Conservation (phyloP, 1,140 invertebrate species). For the Neomicropteryx cornuta region DNA sequence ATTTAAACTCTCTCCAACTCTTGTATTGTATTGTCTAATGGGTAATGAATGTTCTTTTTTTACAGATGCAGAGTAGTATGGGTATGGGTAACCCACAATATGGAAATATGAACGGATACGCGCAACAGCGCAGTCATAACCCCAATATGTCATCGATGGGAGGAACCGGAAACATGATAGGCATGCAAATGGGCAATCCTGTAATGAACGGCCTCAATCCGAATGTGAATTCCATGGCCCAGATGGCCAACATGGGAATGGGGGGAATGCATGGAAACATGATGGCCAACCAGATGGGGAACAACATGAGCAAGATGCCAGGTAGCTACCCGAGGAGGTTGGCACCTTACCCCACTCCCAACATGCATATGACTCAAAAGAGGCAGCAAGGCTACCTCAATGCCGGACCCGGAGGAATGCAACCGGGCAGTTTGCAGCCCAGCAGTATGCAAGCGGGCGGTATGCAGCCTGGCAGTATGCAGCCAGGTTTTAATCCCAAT, state of each 20-base stretch:
- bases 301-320: slow-evolving; percentile 49
- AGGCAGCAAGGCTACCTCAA: slow-evolving; percentile 41
- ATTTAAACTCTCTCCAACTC: too few species aligned
- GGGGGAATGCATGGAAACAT: slow-evolving; percentile 45
- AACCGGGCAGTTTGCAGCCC: slow-evolving; percentile 28
- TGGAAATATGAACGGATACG: slow-evolving; percentile 39
- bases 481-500: slow-evolving; percentile 44
- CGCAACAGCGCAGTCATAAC: slow-evolving; percentile 38
- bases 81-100: slow-evolving; percentile 41
- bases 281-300: slow-evolving; percentile 45
- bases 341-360: slow-evolving; percentile 67
- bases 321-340: slow-evolving; percentile 49
- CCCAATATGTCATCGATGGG: slow-evolving; percentile 49
- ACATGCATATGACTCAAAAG: slow-evolving; percentile 74
- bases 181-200: slow-evolving; percentile 43
- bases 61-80: slow-evolving; percentile 42
- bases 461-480: slow-evolving; percentile 26
- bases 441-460: slow-evolving; percentile 34
- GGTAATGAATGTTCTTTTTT: too few species aligned
- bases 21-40: too few species aligned
- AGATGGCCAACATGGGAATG: slow-evolving; percentile 54
- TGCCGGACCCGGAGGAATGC: slow-evolving; percentile 23
- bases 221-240: slow-evolving; percentile 47
- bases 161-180: slow-evolving; percentile 47
- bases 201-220: slow-evolving; percentile 39